Percentiles rank a stretch among this genome's conserved stretches.
Evolutionary conservation across 2,113 vertebrate species (phyloP).

Genomic region (Aspidoscelis tigris): DNA sequence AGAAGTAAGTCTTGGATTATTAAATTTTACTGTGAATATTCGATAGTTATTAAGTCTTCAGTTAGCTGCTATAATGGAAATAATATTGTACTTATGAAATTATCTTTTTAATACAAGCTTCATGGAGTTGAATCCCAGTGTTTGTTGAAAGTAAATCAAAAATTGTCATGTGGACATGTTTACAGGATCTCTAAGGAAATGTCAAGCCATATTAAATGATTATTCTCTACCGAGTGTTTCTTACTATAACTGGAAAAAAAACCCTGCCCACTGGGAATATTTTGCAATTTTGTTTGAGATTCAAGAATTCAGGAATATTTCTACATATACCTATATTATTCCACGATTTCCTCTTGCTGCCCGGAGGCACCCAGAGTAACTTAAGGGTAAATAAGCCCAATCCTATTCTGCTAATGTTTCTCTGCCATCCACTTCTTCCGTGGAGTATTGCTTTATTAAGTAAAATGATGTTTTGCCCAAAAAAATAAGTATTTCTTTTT

Average conservation of each 20-base stretch:
- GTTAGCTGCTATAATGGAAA: conserved; percentile 33
- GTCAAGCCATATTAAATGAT: conserved; percentile 49
- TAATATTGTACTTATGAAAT: conserved; percentile 39
- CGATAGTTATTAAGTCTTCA: conserved; percentile 16
- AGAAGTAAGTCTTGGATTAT: conserved; percentile 84
- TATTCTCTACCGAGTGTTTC: conserved; percentile 36
- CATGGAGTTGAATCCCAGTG: conserved; percentile 21
- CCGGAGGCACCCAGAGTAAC: no score
- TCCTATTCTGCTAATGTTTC: no score
- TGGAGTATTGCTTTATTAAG: no score
- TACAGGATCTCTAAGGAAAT: conserved; percentile 19
- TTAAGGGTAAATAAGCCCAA: no score
- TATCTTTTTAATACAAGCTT: conserved; percentile 3
- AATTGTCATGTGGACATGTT: not conserved
- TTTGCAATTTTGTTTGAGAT: not conserved
- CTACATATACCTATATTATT: not conserved
- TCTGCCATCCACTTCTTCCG: no score
- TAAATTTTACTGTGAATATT: conserved; percentile 19
- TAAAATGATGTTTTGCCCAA: no score
- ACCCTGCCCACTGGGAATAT: conserved; percentile 11
- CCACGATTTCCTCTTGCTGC: no score
- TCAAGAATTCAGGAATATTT: not conserved
- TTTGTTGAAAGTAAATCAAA: conserved; percentile 27
- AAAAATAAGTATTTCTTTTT: no score
- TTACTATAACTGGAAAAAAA: conserved; percentile 43